Base-by-base conservation (phyloP, 2,797 vertebrate species). In the Aplochiton taeniatus region DNA sequence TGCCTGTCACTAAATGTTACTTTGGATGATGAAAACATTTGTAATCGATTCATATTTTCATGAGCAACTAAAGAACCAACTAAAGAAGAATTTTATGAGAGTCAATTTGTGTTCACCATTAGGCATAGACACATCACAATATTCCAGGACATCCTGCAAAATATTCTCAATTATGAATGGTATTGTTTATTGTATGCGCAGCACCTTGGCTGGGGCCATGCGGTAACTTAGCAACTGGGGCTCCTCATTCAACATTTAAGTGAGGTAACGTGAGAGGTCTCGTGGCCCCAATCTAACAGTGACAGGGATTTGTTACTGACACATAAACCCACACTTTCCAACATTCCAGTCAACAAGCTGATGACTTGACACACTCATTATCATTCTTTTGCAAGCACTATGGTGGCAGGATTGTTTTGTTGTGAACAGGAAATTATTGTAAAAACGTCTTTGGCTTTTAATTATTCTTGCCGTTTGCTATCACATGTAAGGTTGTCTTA, bases 161-260 rank as follows among this genome's bases (percentile, higher is more conserved):
- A 74, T 81, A 78, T 69, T 62, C 58, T 89, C 64, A 85, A 85
- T 85, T 84, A 86, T 87, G 81, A 88, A 88, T 87, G 81, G 65
- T 70, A 82, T 81, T 61, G 83, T 80, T 84, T 85, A 80, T 85
- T 83, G 73, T 69, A 73, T 63, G 72, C 78, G 77, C 76, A 56
- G 78, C 73, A 72, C 74, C 78, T 70, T 20, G 11, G 72, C 44
- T 13, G 79, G 77, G 72, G 74, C 63, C 60, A 69, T 45, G 65
- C 11, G 69, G 86, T 90, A 86, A 75, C 89, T 78, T 88, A 86
- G 89, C 83, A 90, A 92, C 87, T 31, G 48, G 65, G 61, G 70
- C 47, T 57, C 79, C 85, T 90, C 89, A 92, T 92, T 85, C 84
- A 91, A 88, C 83, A 87, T 92, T 89, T 87, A 92, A 85, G 82